These are phyloP conservation scores for Heterochromis multidens DNA, from an alignment of 2,113 vertebrate genomes.

Conservation along the genomic window DNA sequence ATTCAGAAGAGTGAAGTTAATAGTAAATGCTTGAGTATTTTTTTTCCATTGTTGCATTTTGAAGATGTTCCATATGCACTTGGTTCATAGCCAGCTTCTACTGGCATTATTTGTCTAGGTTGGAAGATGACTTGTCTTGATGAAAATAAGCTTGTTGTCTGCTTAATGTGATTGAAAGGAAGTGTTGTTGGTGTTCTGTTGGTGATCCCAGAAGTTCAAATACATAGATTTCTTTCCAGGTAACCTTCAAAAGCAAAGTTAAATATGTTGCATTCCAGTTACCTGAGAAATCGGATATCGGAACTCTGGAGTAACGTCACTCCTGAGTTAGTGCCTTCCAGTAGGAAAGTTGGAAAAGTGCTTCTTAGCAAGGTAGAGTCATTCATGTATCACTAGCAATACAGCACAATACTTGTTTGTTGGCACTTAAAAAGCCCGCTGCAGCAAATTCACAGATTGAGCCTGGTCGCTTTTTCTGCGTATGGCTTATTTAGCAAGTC, in stretches of 20 bases:
- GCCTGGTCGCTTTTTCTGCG: too few species aligned
- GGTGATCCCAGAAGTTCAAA: not conserved
- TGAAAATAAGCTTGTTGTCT: not conserved
- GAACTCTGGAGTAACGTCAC: not conserved
- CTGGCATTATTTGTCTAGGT: not conserved
- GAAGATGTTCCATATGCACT: not conserved
- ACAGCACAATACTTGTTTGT: too few species aligned
- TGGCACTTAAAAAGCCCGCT: too few species aligned
- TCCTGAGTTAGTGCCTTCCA: not conserved
- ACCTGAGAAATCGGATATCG: not conserved
- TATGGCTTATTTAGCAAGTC: too few species aligned
- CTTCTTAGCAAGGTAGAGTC: too few species aligned
- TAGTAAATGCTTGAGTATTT: not conserved
- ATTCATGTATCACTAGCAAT: too few species aligned
- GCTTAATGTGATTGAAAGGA: not conserved
- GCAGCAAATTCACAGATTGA: too few species aligned
- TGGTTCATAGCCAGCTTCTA: not conserved
- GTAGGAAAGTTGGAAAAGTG: not conserved
- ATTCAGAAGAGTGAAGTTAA: not conserved
- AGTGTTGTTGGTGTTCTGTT: not conserved
- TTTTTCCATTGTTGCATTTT: not conserved
- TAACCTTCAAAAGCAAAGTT: not conserved
- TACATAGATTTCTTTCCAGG: not conserved
- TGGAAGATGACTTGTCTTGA: not conserved
- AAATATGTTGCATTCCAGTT: not conserved